Conservation (phyloP, 2,888 invertebrate genomes). For the Archaeoteleia sp. region DNA sequence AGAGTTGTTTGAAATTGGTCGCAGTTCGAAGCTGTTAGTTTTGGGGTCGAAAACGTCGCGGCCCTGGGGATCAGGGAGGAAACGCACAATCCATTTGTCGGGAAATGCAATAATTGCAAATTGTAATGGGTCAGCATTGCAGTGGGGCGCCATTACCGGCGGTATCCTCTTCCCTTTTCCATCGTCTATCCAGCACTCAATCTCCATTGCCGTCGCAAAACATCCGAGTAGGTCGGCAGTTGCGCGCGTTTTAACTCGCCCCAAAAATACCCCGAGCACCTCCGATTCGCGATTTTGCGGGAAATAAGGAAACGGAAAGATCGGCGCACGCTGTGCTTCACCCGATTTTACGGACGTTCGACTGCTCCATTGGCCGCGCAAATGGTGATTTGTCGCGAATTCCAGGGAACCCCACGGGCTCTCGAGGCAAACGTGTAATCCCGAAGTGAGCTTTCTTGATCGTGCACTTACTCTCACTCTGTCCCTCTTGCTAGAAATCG, state of each 20-base stretch:
- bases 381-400: slow-evolving; percentile 47
- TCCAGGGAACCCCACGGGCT: slow-evolving; percentile 8
- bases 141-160: slow-evolving; percentile 66
- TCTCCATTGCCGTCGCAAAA: slow-evolving; percentile 44
- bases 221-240: slow-evolving; percentile 20
- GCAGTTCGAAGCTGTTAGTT: slow-evolving; percentile 16
- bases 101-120: slow-evolving; percentile 73
- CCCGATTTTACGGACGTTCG: slow-evolving; percentile 36
- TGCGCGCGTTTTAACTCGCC: slow-evolving; percentile 2
- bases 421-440: slow-evolving; percentile 23
- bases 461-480: too few species aligned
- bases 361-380: slow-evolving; percentile 37
- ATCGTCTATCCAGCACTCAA: slow-evolving; percentile 27
- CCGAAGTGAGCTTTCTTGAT: slow-evolving; percentile 21
- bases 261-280: background rate
- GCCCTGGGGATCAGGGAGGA: slow-evolving; percentile 54
- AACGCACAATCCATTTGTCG: slow-evolving; percentile 66
- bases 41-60: slow-evolving; percentile 40
- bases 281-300: slow-evolving; percentile 23
- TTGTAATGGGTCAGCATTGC: slow-evolving; percentile 67
- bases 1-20: slow-evolving; percentile 36
- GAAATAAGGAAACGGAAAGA: slow-evolving; percentile 44
- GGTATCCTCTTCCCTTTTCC: slow-evolving; percentile 49
- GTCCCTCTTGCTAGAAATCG: slow-evolving; percentile 4
- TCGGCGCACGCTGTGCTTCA: slow-evolving; percentile 13